A percentile compares a stretch with the other conserved stretches of the same genome.
Evolutionary conservation across 2,888 invertebrate species (phyloP).

Genomic region (Tolmerus cingulatus): DNA sequence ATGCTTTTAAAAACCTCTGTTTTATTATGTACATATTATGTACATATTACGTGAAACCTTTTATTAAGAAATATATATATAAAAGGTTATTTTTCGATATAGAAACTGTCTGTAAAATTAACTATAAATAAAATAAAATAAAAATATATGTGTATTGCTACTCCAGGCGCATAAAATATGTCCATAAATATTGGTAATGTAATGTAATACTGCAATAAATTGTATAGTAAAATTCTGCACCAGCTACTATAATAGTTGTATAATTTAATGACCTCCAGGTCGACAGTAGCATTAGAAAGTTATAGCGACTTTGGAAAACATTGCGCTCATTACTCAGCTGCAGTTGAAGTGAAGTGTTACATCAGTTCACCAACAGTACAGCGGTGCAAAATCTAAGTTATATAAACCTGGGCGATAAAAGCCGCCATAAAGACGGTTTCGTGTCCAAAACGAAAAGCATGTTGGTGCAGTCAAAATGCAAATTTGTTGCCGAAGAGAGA

Average conservation of each 20-base stretch:
- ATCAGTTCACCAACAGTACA: neutral
- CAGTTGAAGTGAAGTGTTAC: neutral
- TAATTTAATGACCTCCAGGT: neutral
- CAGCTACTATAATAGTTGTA: neutral
- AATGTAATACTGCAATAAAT: neutral
- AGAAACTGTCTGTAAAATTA: too few species aligned
- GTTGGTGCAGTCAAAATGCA: constrained; percentile 1
- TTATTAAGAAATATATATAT: too few species aligned
- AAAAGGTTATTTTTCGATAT: too few species aligned
- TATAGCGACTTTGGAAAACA: neutral
- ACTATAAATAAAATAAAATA: too few species aligned
- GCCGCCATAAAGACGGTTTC: neutral
- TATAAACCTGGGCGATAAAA: neutral
- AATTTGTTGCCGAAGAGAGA: constrained; percentile 16
- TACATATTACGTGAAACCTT: too few species aligned
- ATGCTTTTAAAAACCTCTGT: too few species aligned
- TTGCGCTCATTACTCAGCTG: neutral
- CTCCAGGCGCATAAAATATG: neutral
- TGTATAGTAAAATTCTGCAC: neutral
- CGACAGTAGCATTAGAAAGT: neutral
- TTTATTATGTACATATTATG: too few species aligned
- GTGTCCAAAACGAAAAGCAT: neutral
- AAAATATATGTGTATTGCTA: too few species aligned
- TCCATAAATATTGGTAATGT: neutral
- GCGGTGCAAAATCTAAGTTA: neutral